Base-by-base conservation (phyloP, 2,888 invertebrate genomes). In the Eupeodes latifasciatus region DNA sequence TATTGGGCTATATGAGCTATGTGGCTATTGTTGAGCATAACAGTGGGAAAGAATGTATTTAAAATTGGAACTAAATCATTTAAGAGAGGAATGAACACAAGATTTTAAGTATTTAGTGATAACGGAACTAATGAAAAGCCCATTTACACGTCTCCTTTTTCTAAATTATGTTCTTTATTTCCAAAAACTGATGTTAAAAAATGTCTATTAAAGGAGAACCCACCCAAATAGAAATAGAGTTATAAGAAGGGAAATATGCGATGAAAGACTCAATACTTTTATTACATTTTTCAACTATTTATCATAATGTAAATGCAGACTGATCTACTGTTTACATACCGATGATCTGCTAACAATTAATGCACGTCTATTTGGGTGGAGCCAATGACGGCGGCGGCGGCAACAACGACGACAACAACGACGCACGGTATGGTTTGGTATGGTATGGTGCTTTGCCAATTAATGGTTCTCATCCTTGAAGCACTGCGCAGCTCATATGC, bases 361-460 rank as follows among this genome's bases (percentile, higher is more conserved):
- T 57, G 75, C 53, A 44, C 82, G 49, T 82, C 78, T 69, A 82
- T 78, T 82, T 74, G 85, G 85, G 83, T 79, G 86, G 78, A 79
- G 85, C 11, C 40, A 40, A 27, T n/a, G 7, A 19, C 64, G 14
- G 4, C 27, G 27, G 14, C 64, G 3, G 11, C 61, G 4, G n/a
- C 47, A 0, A 64, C 11, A 5, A 27, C 27, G 12, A 27, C 55
- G 55, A 19, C 2, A 10, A 9, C 4, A 12, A 5, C 27, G 57
- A 11, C 44, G 27, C 27, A 27, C 27, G 27, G 27, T 3, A 27
- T 27, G 27, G 27, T 3, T 2, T 27, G 27, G 27, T 27, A 27
- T 27, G 75, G 16, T 5, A 40, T 59, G 12, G 44, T 44, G 53
- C n/a, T 71, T 44, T 44, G 44, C 59, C 71, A 77, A 61, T 55